Evolutionary conservation across 1,140 invertebrate species (phyloP).

Genomic region (Littorina saxatilis): DNA sequence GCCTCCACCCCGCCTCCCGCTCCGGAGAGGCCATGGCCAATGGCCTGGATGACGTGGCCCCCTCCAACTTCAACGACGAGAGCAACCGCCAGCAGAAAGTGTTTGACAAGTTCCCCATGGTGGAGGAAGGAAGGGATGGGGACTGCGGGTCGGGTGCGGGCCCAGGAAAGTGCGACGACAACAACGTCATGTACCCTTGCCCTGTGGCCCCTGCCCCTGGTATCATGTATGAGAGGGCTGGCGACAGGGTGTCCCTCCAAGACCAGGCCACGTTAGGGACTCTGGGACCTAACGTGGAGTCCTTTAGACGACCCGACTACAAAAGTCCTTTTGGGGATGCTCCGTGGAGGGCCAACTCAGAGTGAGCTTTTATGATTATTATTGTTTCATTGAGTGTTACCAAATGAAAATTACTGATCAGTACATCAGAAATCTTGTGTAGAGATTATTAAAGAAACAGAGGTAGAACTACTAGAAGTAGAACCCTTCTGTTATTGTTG

Average conservation of each 20-base stretch:
- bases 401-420: no score
- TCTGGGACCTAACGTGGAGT: slow-evolving; percentile 35
- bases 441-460: no score
- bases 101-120: slow-evolving; percentile 60
- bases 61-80: slow-evolving; percentile 64
- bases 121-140: slow-evolving; percentile 34
- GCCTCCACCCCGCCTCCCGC: neutral
- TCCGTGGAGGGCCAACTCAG: slow-evolving; percentile 25
- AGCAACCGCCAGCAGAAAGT: slow-evolving; percentile 64
- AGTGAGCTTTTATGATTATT: slow-evolving; percentile 23
- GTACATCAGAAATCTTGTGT: no score
- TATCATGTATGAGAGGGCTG: slow-evolving; percentile 25
- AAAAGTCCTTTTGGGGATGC: slow-evolving; percentile 2
- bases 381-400: no score
- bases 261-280: slow-evolving; percentile 38
- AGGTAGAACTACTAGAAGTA: no score
- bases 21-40: slow-evolving; percentile 40
- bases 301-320: neutral
- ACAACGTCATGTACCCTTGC: slow-evolving; percentile 24
- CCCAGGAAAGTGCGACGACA: slow-evolving; percentile 42
- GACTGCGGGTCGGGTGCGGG: slow-evolving; percentile 50
- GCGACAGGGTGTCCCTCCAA: slow-evolving; percentile 40
- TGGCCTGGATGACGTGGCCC: slow-evolving; percentile 43
- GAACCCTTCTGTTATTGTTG: no score
- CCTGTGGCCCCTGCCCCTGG: neutral